Conservation (phyloP, 1,140 invertebrate genomes). For the Panulirus ornatus region DNA sequence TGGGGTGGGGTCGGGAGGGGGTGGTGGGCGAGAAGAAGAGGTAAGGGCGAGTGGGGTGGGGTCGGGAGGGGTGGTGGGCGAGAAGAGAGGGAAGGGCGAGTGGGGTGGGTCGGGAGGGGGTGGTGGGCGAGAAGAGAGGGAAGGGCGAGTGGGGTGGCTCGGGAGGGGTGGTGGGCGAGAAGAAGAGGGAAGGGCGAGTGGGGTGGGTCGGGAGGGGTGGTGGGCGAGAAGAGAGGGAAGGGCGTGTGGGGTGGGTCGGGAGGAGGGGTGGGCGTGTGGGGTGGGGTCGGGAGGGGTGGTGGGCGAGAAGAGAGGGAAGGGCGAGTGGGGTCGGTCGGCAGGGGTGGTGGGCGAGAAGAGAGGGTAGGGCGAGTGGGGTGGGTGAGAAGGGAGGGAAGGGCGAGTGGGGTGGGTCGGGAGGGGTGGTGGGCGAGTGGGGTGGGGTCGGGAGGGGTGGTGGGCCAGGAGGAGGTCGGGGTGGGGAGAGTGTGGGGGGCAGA, state of each 20-base stretch:
- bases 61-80: not conserved
- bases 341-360: not conserved
- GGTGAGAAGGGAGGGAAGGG: not conserved
- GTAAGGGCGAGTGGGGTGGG: too few species aligned
- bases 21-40: too few species aligned
- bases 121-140: too few species aligned
- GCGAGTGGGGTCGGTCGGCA: too few species aligned
- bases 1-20: too few species aligned
- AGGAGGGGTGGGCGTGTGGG: too few species aligned
- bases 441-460: not conserved
- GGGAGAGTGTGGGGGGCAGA: not conserved
- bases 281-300: not conserved
- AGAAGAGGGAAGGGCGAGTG: not conserved
- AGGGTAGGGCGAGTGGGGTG: not conserved
- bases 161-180: too few species aligned
- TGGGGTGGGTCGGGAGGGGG: not conserved
- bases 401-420: too few species aligned
- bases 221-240: not conserved
- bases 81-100: too few species aligned
- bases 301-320: too few species aligned
- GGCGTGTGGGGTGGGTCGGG: too few species aligned
- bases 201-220: not conserved
- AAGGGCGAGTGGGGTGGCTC: not conserved
- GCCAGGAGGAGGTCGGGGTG: not conserved
- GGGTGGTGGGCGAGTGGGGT: not conserved